Conservation (phyloP, 2,888 invertebrate species). For the Pelosia muscerda region DNA sequence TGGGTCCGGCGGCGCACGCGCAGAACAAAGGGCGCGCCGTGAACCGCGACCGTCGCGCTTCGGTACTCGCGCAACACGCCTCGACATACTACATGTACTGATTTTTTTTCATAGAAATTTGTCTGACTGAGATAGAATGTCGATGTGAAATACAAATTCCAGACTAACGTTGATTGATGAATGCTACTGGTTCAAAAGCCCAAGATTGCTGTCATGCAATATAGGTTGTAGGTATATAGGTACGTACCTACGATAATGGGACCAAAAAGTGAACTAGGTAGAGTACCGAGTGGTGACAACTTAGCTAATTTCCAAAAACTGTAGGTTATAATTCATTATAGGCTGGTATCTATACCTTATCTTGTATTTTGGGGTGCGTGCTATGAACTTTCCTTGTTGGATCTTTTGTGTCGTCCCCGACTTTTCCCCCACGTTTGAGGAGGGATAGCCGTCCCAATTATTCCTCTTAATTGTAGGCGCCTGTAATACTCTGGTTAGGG, state of each 20-base stretch:
- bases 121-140: conserved; percentile 52
- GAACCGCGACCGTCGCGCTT: conserved; percentile 84
- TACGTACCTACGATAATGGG: not conserved
- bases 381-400: too few species aligned
- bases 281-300: too few species aligned
- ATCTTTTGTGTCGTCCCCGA: too few species aligned
- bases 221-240: not conserved
- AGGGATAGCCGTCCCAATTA: too few species aligned
- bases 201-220: not conserved
- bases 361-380: too few species aligned
- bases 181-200: not conserved
- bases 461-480: too few species aligned
- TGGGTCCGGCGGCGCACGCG: conserved; percentile 71
- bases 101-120: conserved; percentile 66
- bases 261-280: not conserved
- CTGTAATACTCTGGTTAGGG: too few species aligned
- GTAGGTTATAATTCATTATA: too few species aligned
- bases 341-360: too few species aligned
- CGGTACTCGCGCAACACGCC: conserved; percentile 64
- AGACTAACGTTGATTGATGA: conserved; percentile 11
- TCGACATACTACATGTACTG: conserved; percentile 57
- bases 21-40: conserved; percentile 86
- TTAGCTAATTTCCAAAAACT: too few species aligned
- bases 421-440: too few species aligned
- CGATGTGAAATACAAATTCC: conserved; percentile 26